Base-by-base conservation (phyloP, 2,888 invertebrate species). In the Galerucella pusilla region DNA sequence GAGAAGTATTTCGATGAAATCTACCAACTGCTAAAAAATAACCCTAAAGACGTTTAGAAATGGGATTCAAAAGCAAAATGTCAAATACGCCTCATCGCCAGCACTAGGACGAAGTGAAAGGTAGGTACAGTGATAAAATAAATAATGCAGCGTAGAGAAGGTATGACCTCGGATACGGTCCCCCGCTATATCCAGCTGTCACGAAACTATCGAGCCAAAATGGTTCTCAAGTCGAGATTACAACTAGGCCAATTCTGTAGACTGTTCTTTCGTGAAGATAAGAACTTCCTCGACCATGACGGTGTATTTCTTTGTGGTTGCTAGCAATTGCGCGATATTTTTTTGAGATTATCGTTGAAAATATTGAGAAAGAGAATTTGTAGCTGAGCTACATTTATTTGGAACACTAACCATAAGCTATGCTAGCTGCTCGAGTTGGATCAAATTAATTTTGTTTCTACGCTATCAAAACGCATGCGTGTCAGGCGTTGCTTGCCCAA, bases 381-480 rank as follows among this genome's bases (percentile, higher is more conserved):
- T 20, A 57, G 57, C 57, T 57, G 57, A 57, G 57, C 57, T 57
- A 57, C 57, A 57, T n/a, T n/a, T 57, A 57, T 57, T 57, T 57
- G 16, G 57, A 16, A 16, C n/a, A 20, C 16, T 16, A 57, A 16
- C 20, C 16, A 57, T n/a, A 7, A 20, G 6, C 20, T 54, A 9
- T 59, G 68, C 16, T 59, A 45, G 35, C 68, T 45, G 60, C 35
- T 25, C 54, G 6, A 25, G n/a, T 20, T 12, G 67, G 5, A 57
- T 11, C 14, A 16, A 57, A 67, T 49, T 54, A 42, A 42, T 57
- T 57, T 16, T 16, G 16, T 54, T n/a, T 57, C 20, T 57, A 57
- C n/a, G 57, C 16, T 57, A 57, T 16, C 3, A 9, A 20, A 16
- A 57, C 74, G 74, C 74, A 74, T 52, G 74, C 74, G 73, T 42